Evolutionary conservation across 1,140 invertebrate genomes (phyloP).

Genomic region (Drosophila oshimai): DNA sequence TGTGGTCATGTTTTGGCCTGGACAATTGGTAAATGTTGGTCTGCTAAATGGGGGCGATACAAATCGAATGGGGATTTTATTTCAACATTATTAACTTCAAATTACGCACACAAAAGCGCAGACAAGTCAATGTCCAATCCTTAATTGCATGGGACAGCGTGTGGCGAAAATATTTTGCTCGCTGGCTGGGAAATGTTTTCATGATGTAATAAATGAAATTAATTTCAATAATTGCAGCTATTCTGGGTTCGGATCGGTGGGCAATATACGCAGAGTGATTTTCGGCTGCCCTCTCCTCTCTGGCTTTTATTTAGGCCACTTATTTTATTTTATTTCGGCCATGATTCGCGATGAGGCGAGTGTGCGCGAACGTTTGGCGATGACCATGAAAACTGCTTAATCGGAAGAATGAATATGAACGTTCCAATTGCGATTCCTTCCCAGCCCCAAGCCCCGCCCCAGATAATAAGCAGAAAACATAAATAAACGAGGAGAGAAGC

Average conservation of each 20-base stretch:
- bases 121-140: slow-evolving; percentile 37
- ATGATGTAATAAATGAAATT: slow-evolving; percentile 80
- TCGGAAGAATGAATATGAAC: slow-evolving; percentile 76
- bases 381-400: slow-evolving; percentile 80
- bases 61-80: slow-evolving; percentile 61
- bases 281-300: not conserved
- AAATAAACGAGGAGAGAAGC: slow-evolving; percentile 52
- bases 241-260: slow-evolving; percentile 30
- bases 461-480: slow-evolving; percentile 64
- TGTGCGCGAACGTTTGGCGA: slow-evolving; percentile 62
- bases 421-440: slow-evolving; percentile 31
- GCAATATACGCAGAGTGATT: slow-evolving; percentile 18
- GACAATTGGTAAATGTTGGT: slow-evolving; percentile 23
- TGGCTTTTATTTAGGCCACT: slow-evolving; percentile 73
- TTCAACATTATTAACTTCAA: slow-evolving; percentile 71
- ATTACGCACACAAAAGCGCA: slow-evolving; percentile 40
- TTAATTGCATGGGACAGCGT: slow-evolving; percentile 71
- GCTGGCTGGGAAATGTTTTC: slow-evolving; percentile 52
- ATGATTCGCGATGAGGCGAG: slow-evolving; percentile 37
- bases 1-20: slow-evolving; percentile 5
- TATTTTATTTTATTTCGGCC: slow-evolving; percentile 67
- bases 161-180: slow-evolving; percentile 56
- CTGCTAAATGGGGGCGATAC: slow-evolving; percentile 34
- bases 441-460: not conserved
- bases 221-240: slow-evolving; percentile 77